Evolutionary conservation across 2,797 vertebrate species (phyloP).

Genomic region (Gadopsis marmoratus): DNA sequence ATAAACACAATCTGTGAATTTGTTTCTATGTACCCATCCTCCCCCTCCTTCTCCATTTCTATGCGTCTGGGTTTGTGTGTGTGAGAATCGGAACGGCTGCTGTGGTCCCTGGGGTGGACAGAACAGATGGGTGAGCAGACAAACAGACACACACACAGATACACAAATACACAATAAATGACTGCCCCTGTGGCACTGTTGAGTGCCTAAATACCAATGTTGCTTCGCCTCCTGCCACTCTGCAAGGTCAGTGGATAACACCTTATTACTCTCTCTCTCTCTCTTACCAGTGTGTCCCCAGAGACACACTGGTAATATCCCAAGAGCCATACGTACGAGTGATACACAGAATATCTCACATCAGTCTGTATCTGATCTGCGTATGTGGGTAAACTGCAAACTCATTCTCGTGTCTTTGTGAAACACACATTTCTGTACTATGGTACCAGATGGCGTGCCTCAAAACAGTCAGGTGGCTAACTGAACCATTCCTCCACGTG

Average conservation of each 20-base stretch:
- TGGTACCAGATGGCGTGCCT: conserved; percentile 56
- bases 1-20: conserved; percentile 59
- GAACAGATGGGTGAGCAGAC: conserved; percentile 63
- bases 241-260: conserved; percentile 64
- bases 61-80: not conserved
- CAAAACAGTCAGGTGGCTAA: conserved; percentile 58
- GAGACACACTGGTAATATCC: conserved; percentile 5
- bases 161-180: conserved; percentile 47
- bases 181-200: conserved; percentile 59
- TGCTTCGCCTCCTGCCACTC: conserved; percentile 51
- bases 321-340: not conserved
- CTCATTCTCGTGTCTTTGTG: conserved; percentile 4
- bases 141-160: not conserved
- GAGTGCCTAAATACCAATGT: conserved; percentile 64
- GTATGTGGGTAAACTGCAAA: conserved; percentile 20
- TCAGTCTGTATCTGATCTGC: not conserved
- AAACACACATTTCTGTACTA: conserved; percentile 17
- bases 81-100: conserved; percentile 38
- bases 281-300: not conserved
- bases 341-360: conserved; percentile 1
- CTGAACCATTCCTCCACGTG: conserved; percentile 37
- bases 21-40: conserved; percentile 20
- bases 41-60: not conserved
- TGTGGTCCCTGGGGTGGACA: conserved; percentile 48
- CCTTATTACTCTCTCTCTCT: conserved; percentile 22